A percentile compares a stretch with the other conserved stretches of the same genome.
Evolutionary conservation across 2,113 vertebrate genomes (phyloP).

Genomic region (Equus quagga): DNA sequence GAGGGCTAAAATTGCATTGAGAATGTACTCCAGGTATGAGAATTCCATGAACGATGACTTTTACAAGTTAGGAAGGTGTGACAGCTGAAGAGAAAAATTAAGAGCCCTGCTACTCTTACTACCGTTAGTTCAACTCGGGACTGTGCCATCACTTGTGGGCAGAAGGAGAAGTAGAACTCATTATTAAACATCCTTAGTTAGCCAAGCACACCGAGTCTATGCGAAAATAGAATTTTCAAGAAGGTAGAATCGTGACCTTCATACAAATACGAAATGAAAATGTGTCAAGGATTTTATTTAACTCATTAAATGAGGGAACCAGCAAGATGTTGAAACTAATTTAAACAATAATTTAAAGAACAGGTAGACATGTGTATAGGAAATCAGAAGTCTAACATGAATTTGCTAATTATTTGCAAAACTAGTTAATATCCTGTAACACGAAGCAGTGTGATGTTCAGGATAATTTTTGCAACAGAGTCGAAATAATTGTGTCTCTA

Average conservation of each 20-base stretch:
- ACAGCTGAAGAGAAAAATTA: not conserved
- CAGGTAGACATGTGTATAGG: not conserved
- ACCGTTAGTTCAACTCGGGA: not conserved
- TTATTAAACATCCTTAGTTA: not conserved
- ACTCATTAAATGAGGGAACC: slow-evolving; percentile 7
- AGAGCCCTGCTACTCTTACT: not conserved
- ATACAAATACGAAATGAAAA: not conserved
- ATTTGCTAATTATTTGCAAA: not conserved
- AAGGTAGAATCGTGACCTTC: not conserved
- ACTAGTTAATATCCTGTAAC: not conserved
- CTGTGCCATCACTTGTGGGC: too few species aligned
- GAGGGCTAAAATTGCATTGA: not conserved
- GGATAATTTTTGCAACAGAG: not conserved
- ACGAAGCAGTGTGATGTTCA: not conserved
- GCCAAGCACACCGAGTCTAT: not conserved
- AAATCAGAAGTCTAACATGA: not conserved
- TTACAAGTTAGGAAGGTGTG: not conserved
- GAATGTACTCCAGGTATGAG: not conserved
- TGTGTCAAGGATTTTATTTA: not conserved
- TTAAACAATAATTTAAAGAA: not conserved
- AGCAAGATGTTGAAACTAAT: not conserved
- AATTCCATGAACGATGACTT: not conserved
- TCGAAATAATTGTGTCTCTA: not conserved
- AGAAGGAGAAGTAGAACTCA: not conserved
- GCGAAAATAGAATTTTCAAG: not conserved